Percentiles rank a stretch among this genome's conserved stretches.
Conservation (phyloP, 2,888 invertebrate genomes). For the Panopea generosa region DNA sequence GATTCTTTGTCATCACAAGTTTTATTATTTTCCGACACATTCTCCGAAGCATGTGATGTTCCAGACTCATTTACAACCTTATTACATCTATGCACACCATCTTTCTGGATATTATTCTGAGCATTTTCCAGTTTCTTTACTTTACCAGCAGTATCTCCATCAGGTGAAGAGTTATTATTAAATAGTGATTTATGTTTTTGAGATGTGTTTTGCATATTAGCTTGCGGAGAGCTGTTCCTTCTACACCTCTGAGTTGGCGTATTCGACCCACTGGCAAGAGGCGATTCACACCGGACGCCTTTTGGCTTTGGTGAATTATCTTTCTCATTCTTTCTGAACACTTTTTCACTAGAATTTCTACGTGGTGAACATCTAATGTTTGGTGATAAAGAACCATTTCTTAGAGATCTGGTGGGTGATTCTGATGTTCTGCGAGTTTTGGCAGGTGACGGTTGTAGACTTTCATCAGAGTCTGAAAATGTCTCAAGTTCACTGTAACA, state of each 20-base stretch:
- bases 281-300: constrained; percentile 30
- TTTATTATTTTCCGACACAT: constrained; percentile 2
- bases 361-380: constrained; percentile 10
- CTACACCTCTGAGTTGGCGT: constrained; percentile 3
- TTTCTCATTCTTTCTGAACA: not conserved
- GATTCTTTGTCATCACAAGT: not conserved
- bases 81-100: no score
- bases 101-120: constrained; percentile 54
- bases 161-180: no score
- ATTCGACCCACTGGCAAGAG: constrained; percentile 1
- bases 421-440: constrained; percentile 52
- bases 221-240: constrained; percentile 19
- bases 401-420: constrained; percentile 24
- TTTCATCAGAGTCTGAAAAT: constrained; percentile 84
- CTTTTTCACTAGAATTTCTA: constrained; percentile 3
- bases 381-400: constrained; percentile 23
- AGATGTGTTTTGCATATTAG: constrained; percentile 1
- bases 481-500: constrained; percentile 83
- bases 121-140: constrained; percentile 44
- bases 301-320: constrained; percentile 16
- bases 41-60: constrained; percentile 8
- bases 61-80: constrained; percentile 1
- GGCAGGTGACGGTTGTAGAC: constrained; percentile 37
- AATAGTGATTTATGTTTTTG: constrained; percentile 1
- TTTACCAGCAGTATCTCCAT: not conserved